Conservation (phyloP, 2,797 vertebrate species). For the Characodon lateralis region DNA sequence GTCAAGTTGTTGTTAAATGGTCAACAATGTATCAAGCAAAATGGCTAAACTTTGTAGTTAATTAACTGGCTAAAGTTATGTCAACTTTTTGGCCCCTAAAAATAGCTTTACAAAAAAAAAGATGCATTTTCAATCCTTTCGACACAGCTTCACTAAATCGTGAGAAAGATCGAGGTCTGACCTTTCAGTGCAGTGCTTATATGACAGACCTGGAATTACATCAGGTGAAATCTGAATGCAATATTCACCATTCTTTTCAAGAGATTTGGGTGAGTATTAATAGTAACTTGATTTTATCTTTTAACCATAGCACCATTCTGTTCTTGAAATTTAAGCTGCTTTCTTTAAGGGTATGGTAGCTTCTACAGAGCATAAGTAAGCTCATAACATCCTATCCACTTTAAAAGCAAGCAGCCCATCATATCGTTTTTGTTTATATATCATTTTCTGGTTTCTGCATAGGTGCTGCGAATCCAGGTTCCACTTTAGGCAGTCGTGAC, state of each 20-base stretch:
- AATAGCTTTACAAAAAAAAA: slow-evolving; percentile 54
- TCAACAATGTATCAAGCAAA: neutral
- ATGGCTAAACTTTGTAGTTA: slow-evolving; percentile 9
- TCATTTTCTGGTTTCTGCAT: slow-evolving; percentile 15
- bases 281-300: slow-evolving; percentile 4
- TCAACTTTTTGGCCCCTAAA: slow-evolving; percentile 32
- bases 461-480: slow-evolving; percentile 7
- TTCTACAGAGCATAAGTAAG: neutral
- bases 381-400: slow-evolving; percentile 2
- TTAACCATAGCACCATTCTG: slow-evolving; percentile 1
- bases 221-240: slow-evolving; percentile 1
- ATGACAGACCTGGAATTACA: slow-evolving; percentile 29
- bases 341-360: slow-evolving; percentile 12
- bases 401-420: neutral
- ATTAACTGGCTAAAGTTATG: slow-evolving; percentile 34
- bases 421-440: neutral
- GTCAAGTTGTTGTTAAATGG: neutral
- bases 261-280: slow-evolving; percentile 19
- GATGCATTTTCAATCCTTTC: slow-evolving; percentile 52
- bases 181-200: slow-evolving; percentile 52
- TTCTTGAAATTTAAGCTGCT: slow-evolving; percentile 23
- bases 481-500: slow-evolving; percentile 35
- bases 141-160: slow-evolving; percentile 31
- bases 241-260: slow-evolving; percentile 33
- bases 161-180: slow-evolving; percentile 28